A percentile compares a stretch with the other conserved stretches of the same genome.
Conservation (phyloP, 2,113 vertebrate species). For the Hemiscyllium ocellatum region DNA sequence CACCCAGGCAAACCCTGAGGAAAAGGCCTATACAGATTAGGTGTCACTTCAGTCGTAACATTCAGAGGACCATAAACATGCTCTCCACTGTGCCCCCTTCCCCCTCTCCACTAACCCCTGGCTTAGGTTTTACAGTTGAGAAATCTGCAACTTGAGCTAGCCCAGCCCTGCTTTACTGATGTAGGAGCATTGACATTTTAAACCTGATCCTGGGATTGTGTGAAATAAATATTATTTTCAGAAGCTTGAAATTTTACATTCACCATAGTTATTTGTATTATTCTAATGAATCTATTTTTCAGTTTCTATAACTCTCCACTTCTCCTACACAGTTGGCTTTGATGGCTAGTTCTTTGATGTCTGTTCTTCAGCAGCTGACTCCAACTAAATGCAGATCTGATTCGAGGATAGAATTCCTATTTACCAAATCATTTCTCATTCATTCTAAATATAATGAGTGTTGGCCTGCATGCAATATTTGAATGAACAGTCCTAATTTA, state of each 20-base stretch:
- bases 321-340: not conserved
- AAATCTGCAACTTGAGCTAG: not conserved
- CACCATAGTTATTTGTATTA: not conserved
- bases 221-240: not conserved
- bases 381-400: not conserved
- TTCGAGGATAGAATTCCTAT: not conserved
- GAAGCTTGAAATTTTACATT: not conserved
- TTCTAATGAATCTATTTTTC: not conserved
- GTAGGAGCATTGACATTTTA: not conserved
- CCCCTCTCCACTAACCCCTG: no score
- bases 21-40: not conserved
- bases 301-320: not conserved
- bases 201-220: not conserved
- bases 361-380: not conserved
- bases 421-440: not conserved
- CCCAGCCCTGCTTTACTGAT: not conserved
- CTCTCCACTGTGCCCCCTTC: no score
- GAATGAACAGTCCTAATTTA: not conserved
- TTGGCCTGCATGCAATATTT: not conserved
- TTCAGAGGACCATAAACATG: not conserved
- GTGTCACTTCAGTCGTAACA: not conserved
- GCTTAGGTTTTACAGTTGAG: not conserved
- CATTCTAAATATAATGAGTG: not conserved
- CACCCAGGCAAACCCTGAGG: not conserved
- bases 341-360: slow-evolving; percentile 5